Conservation (phyloP, 2,888 invertebrate genomes). For the Salpingus planirostris region DNA sequence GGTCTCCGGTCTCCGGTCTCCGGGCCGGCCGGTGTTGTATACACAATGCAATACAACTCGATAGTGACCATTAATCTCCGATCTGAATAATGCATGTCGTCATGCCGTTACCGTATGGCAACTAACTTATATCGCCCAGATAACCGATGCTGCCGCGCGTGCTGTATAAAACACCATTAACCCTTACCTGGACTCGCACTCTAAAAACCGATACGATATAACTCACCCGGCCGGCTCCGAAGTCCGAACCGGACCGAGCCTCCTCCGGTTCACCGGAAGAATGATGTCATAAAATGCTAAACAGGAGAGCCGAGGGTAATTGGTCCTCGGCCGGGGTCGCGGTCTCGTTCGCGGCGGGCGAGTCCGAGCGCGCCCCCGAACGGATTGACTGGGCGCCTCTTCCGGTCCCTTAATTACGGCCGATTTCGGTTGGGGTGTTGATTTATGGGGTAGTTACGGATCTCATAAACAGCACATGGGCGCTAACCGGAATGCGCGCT, state of each 20-base stretch:
- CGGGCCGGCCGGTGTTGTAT: slow-evolving; percentile 22
- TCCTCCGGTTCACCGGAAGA: too few species aligned
- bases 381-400: slow-evolving; percentile 34
- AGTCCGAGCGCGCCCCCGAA: slow-evolving; percentile 4
- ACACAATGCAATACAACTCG: slow-evolving; percentile 28
- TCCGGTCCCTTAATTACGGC: slow-evolving; percentile 42
- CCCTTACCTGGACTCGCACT: slow-evolving; percentile 20
- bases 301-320: too few species aligned
- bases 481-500: slow-evolving; percentile 39
- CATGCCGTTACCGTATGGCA: slow-evolving; percentile 26
- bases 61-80: slow-evolving; percentile 29
- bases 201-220: slow-evolving; percentile 5
- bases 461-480: slow-evolving; percentile 47
- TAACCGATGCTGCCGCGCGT: slow-evolving; percentile 26
- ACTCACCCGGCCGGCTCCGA: too few species aligned
- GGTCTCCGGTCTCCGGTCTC: too few species aligned
- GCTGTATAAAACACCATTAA: slow-evolving; percentile 27
- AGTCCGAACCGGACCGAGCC: too few species aligned
- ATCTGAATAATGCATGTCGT: slow-evolving; percentile 34
- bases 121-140: slow-evolving; percentile 28
- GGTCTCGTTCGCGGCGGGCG: too few species aligned
- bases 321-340: too few species aligned
- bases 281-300: too few species aligned
- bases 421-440: slow-evolving; percentile 43
- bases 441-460: slow-evolving; percentile 48